Conservation (phyloP, 2,113 vertebrate genomes). For the Poecilia latipinna region DNA sequence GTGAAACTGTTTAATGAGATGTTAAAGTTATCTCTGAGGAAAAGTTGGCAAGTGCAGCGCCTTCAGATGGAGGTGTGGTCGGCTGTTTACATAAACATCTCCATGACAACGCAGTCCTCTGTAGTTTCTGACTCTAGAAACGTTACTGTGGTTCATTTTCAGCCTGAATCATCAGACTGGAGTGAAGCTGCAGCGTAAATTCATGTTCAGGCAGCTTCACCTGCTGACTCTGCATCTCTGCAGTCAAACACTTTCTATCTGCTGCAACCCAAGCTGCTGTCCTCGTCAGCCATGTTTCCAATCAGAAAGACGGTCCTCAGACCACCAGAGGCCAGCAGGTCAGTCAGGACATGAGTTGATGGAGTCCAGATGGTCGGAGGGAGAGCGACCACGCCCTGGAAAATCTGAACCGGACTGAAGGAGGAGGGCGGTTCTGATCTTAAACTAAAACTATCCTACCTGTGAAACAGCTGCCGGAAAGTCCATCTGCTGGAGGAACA, state of each 20-base stretch:
- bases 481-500: too few relatives aligned
- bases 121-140: not conserved
- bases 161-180: not conserved
- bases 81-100: too few relatives aligned
- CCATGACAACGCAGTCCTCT: too few relatives aligned
- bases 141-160: not conserved
- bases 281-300: not conserved
- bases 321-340: not conserved
- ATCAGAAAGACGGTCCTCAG: not conserved
- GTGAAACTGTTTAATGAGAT: not conserved
- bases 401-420: not conserved
- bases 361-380: not conserved
- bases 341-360: accelerated
- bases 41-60: too few relatives aligned
- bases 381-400: not conserved
- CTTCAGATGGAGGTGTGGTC: too few relatives aligned
- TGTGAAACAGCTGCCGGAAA: too few relatives aligned
- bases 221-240: not conserved
- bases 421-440: too few relatives aligned
- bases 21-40: too few relatives aligned
- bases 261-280: not conserved
- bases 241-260: not conserved
- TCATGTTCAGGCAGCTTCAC: not conserved
- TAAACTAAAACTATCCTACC: too few relatives aligned
- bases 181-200: not conserved